Evolutionary conservation across 2,888 invertebrate genomes (phyloP).

Genomic region (Caenorhabditis auriculariae): DNA sequence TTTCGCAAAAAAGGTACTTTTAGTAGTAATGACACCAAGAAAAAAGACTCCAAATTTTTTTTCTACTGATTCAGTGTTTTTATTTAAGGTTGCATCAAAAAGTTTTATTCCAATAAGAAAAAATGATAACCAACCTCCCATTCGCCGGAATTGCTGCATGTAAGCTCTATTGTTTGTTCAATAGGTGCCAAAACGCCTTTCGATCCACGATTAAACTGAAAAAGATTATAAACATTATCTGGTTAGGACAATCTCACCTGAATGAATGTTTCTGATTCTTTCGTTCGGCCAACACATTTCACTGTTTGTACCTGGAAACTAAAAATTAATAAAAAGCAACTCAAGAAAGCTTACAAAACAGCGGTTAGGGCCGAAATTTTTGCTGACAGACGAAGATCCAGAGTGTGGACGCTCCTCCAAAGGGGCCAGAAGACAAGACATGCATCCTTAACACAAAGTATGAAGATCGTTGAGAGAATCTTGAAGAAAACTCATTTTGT

Average conservation of each 20-base stretch:
- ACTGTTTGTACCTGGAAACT: conserved; percentile 8
- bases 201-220: too few relatives aligned
- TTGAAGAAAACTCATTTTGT: not conserved
- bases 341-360: conserved; percentile 9
- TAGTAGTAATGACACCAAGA: too few relatives aligned
- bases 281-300: conserved; percentile 2
- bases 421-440: conserved; percentile 8
- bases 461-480: not conserved
- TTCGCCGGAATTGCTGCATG: conserved; percentile 11
- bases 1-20: too few relatives aligned
- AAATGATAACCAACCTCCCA: too few relatives aligned
- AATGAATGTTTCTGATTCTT: conserved; percentile 2
- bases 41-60: too few relatives aligned
- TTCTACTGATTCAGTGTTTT: too few relatives aligned
- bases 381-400: conserved; percentile 3
- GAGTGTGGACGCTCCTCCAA: conserved; percentile 2
- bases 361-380: conserved; percentile 1
- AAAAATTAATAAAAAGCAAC: too few relatives aligned
- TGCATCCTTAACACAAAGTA: conserved; percentile 11
- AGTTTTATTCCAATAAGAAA: too few relatives aligned
- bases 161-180: not conserved
- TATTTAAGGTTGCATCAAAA: too few relatives aligned
- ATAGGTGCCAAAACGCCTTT: not conserved
- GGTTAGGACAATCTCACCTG: too few relatives aligned
- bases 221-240: not conserved